phyloP scores from a whole-genome alignment of 2,888 invertebrate genomes.

The Drosophila melanosoma region DNA sequence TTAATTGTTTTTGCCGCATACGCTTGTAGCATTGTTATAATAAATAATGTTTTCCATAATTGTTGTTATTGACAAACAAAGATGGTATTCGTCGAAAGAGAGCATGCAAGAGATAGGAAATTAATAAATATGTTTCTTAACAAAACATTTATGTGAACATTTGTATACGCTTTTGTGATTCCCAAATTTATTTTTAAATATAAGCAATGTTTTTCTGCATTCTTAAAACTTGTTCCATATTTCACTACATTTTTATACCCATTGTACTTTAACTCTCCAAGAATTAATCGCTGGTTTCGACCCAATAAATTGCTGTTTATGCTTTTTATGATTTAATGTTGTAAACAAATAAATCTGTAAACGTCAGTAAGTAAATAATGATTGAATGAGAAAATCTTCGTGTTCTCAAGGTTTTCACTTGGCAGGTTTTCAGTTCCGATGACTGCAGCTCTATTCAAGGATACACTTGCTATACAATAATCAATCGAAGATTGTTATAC shows the following conservation, averaged over 20 bases:
- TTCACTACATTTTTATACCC: slow-evolving; percentile 2
- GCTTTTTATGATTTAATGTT: slow-evolving; percentile 10
- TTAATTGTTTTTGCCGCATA: slow-evolving; percentile 43
- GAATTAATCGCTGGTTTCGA: slow-evolving; percentile 26
- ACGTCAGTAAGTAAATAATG: slow-evolving; percentile 4
- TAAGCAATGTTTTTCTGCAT: neutral
- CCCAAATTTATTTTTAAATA: slow-evolving; percentile 1
- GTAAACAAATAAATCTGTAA: neutral
- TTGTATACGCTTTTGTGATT: neutral
- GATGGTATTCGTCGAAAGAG: slow-evolving; percentile 37
- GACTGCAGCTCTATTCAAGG: slow-evolving; percentile 45
- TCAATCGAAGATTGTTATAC: slow-evolving; percentile 48
- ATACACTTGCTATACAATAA: slow-evolving; percentile 41
- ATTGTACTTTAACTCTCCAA: slow-evolving; percentile 18
- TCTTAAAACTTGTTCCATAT: slow-evolving; percentile 36
- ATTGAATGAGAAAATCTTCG: slow-evolving; percentile 29
- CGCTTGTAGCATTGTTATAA: slow-evolving; percentile 54
- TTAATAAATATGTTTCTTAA: neutral
- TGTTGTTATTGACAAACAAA: slow-evolving; percentile 39
- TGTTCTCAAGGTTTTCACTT: slow-evolving; percentile 30
- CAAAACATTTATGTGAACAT: neutral
- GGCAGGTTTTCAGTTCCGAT: slow-evolving; percentile 51
- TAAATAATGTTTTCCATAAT: slow-evolving; percentile 60
- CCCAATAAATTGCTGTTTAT: slow-evolving; percentile 11
- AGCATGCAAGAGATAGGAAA: slow-evolving; percentile 22